These are phyloP conservation scores for Lota lota DNA, from an alignment of 2,113 vertebrate species.

Conservation along the genomic window DNA sequence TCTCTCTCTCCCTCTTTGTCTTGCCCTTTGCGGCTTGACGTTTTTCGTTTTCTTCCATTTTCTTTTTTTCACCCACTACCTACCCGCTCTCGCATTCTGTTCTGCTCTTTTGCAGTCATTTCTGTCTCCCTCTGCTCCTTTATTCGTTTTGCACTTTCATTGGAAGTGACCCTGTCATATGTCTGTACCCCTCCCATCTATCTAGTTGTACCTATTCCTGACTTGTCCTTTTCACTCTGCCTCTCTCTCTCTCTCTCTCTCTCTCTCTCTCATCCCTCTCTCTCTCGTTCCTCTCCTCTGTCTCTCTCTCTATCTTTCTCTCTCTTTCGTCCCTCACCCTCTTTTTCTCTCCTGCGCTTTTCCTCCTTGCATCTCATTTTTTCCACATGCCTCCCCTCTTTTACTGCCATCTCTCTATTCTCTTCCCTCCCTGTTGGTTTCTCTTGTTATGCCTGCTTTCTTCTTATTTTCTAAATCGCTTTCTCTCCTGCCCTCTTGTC, in stretches of 20 bases:
- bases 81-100: neutral
- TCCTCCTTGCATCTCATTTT: too few species aligned
- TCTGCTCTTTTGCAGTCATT: neutral
- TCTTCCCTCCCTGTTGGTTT: neutral
- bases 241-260: conserved; percentile 28
- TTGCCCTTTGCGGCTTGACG: neutral
- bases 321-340: neutral
- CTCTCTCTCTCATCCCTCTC: conserved; percentile 10
- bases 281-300: neutral
- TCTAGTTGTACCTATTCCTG: conserved; percentile 61
- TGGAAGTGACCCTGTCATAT: conserved; percentile 63
- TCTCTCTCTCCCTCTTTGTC: conserved; percentile 29
- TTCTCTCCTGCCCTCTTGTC: too few species aligned
- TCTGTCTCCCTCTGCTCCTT: conserved; percentile 22
- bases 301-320: neutral
- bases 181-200: conserved; percentile 56
- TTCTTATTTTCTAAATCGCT: too few species aligned
- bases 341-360: neutral
- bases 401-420: neutral
- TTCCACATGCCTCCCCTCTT: neutral
- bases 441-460: neutral
- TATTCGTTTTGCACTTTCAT: conserved; percentile 28
- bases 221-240: conserved; percentile 48
- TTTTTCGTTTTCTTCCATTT: neutral
- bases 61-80: conserved; percentile 3